Conservation (phyloP, 2,113 vertebrate species). For the Caracal caracal region DNA sequence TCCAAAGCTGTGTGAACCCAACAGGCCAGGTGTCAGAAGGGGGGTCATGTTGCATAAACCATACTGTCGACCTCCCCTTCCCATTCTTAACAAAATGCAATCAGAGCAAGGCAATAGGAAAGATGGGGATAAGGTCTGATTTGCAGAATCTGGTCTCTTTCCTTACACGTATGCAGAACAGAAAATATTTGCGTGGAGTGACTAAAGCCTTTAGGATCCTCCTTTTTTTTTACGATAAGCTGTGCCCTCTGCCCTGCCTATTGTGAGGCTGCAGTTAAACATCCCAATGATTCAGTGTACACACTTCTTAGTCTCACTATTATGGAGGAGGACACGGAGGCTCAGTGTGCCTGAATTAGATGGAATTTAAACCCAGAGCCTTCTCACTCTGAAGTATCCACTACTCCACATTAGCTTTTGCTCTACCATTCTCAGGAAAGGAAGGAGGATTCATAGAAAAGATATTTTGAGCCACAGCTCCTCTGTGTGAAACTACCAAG, state of each 20-base stretch:
- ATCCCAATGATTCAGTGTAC: neutral
- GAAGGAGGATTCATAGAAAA: neutral
- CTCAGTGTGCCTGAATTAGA: neutral
- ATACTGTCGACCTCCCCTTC: neutral
- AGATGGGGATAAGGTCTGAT: neutral
- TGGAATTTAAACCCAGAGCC: neutral
- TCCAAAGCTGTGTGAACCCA: neutral
- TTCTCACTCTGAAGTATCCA: neutral
- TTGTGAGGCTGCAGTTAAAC: neutral
- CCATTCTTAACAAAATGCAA: neutral
- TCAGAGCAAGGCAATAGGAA: neutral
- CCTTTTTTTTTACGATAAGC: neutral
- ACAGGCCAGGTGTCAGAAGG: rapidly evolving
- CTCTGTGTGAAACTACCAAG: neutral
- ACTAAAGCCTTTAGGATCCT: neutral
- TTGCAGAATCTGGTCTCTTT: neutral
- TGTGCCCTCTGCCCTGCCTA: neutral
- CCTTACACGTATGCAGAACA: neutral
- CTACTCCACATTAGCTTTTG: neutral
- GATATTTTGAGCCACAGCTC: neutral
- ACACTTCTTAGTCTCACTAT: neutral
- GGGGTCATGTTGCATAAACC: too few relatives aligned
- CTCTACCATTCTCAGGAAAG: neutral
- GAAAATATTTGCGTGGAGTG: neutral
- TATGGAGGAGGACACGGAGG: neutral